These are phyloP conservation scores for Crotophaga sulcirostris DNA, from an alignment of 2,113 vertebrate species.

Conservation along the genomic window DNA sequence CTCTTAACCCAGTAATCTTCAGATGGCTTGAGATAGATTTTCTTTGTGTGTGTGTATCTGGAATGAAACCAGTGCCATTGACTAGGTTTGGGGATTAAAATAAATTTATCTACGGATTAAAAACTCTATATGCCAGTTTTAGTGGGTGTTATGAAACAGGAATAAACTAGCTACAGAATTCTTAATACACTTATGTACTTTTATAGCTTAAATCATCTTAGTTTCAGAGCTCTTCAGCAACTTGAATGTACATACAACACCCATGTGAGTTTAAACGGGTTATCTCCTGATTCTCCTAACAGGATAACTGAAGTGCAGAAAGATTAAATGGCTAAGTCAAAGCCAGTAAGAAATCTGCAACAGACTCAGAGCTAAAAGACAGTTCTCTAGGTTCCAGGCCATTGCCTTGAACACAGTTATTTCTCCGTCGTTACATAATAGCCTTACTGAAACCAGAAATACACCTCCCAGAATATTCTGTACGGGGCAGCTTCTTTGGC, in stretches of 20 bases:
- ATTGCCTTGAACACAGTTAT: not conserved
- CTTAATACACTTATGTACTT: constrained; percentile 27
- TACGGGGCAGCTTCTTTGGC: not conserved
- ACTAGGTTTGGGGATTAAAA: constrained; percentile 40
- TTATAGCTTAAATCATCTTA: constrained; percentile 41
- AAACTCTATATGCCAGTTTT: constrained; percentile 7
- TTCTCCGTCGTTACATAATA: not conserved
- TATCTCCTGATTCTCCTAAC: constrained; percentile 13
- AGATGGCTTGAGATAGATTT: not conserved
- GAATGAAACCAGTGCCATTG: not conserved
- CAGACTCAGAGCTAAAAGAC: not conserved
- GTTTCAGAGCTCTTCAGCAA: constrained; percentile 32
- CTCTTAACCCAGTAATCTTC: not conserved
- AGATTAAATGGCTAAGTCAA: constrained; percentile 21
- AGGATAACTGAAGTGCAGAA: constrained; percentile 1
- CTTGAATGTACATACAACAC: constrained; percentile 11
- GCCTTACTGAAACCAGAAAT: not conserved
- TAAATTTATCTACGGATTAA: constrained; percentile 27
- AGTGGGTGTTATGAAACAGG: constrained; percentile 9
- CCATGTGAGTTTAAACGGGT: constrained; percentile 19
- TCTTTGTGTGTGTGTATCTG: not conserved
- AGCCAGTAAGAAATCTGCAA: not conserved
- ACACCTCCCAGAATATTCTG: not conserved
- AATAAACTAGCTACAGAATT: constrained; percentile 23
- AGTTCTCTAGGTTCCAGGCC: not conserved